Evolutionary conservation across 2,888 invertebrate genomes (phyloP).

Genomic region (Antheraea yamamai): DNA sequence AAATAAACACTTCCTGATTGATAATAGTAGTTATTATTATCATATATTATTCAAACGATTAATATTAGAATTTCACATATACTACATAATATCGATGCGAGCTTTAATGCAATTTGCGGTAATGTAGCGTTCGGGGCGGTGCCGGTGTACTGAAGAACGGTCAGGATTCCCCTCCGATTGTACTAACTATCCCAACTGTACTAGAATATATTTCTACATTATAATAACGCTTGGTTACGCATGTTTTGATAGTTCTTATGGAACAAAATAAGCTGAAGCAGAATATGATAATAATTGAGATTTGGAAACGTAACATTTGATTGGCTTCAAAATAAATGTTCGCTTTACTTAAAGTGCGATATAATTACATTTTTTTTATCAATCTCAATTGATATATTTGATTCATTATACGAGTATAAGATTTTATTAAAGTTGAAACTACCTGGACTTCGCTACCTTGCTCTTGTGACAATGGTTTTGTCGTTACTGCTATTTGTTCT

Average conservation of each 20-base stretch:
- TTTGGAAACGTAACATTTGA: not conserved
- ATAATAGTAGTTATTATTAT: not conserved
- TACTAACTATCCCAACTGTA: conserved; percentile 20
- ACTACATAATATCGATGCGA: conserved; percentile 58
- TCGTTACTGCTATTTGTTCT: too few species aligned
- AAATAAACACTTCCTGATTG: not conserved
- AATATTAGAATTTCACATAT: conserved; percentile 36
- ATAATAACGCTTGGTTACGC: conserved; percentile 43
- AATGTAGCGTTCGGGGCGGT: conserved; percentile 55
- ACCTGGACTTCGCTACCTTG: too few species aligned
- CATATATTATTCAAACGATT: not conserved
- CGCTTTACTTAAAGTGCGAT: not conserved
- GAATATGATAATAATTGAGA: not conserved
- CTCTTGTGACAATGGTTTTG: too few species aligned
- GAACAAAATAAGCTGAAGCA: conserved; percentile 18
- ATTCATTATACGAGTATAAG: too few species aligned
- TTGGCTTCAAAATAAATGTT: not conserved
- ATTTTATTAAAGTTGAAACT: too few species aligned
- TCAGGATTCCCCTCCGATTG: conserved; percentile 27
- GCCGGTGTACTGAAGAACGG: conserved; percentile 31
- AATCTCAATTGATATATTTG: not conserved
- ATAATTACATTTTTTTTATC: not conserved
- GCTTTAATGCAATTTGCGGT: conserved; percentile 76
- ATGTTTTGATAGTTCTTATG: conserved; percentile 25
- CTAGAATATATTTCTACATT: conserved; percentile 37